These are phyloP conservation scores for Limenitis camilla DNA, from an alignment of 2,888 invertebrate species.

Conservation along the genomic window DNA sequence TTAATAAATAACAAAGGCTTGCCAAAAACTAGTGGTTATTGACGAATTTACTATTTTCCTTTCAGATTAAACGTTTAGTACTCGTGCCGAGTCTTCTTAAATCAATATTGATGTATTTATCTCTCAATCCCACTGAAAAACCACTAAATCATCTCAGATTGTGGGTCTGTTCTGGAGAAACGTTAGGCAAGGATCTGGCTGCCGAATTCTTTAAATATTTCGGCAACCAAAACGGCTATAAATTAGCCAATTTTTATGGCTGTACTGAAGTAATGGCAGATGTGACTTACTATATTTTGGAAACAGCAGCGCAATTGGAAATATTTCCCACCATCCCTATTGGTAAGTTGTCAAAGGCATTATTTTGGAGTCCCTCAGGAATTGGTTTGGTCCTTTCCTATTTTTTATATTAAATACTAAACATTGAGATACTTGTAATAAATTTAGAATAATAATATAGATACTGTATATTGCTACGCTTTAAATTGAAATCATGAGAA, in stretches of 20 bases:
- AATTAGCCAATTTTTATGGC: conserved; percentile 91
- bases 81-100: conserved; percentile 88
- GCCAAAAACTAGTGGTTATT: too few relatives aligned
- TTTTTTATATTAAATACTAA: too few relatives aligned
- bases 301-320: conserved; percentile 75
- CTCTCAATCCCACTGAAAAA: conserved; percentile 72
- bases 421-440: too few relatives aligned
- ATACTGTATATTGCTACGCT: too few relatives aligned
- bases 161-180: conserved; percentile 93
- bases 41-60: too few relatives aligned
- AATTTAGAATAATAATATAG: too few relatives aligned
- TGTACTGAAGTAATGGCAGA: conserved; percentile 95
- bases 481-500: too few relatives aligned
- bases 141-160: conserved; percentile 77
- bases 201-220: conserved; percentile 85
- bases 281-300: conserved; percentile 85
- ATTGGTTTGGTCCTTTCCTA: too few relatives aligned
- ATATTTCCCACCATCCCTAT: conserved; percentile 84
- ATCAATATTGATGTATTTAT: conserved; percentile 83
- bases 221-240: conserved; percentile 73
- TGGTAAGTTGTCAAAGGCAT: too few relatives aligned
- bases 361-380: too few relatives aligned
- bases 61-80: conserved; percentile 84
- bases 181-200: conserved; percentile 80
- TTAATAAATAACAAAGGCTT: too few relatives aligned